phyloP scores from a whole-genome alignment of 2,797 vertebrate species.

The Adelosebastes latens region DNA sequence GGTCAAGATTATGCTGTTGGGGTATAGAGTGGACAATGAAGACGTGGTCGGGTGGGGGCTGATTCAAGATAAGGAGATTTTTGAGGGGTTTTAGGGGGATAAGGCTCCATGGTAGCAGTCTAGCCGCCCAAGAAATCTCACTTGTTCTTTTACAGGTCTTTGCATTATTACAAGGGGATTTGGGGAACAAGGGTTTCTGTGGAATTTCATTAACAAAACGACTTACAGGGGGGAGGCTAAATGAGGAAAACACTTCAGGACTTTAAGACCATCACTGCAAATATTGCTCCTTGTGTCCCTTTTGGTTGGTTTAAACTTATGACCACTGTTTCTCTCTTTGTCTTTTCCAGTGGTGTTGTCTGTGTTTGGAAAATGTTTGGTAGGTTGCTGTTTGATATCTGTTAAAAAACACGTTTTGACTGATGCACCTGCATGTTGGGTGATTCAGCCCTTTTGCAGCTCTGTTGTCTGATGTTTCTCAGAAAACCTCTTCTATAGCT shows the following conservation, averaged over 20 bases:
- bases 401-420: background rate
- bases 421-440: conserved; percentile 5
- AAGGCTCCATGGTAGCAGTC: conserved; percentile 53
- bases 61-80: conserved; percentile 64
- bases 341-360: background rate
- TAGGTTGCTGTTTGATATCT: background rate
- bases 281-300: background rate
- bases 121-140: conserved; percentile 32
- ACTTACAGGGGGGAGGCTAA: background rate
- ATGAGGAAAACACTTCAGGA: conserved; percentile 10
- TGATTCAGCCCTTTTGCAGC: too few species aligned
- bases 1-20: conserved; percentile 72
- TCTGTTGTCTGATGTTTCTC: background rate
- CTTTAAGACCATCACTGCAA: background rate
- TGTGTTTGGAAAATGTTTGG: background rate
- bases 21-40: conserved; percentile 46
- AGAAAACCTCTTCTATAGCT: background rate
- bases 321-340: background rate
- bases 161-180: conserved; percentile 45
- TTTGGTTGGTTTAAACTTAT: background rate
- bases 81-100: conserved; percentile 52
- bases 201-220: conserved; percentile 44
- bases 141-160: conserved; percentile 37
- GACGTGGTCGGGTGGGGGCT: conserved; percentile 20
- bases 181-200: conserved; percentile 16